Conservation (phyloP, 2,797 vertebrate genomes). For the Sebastes miniatus region DNA sequence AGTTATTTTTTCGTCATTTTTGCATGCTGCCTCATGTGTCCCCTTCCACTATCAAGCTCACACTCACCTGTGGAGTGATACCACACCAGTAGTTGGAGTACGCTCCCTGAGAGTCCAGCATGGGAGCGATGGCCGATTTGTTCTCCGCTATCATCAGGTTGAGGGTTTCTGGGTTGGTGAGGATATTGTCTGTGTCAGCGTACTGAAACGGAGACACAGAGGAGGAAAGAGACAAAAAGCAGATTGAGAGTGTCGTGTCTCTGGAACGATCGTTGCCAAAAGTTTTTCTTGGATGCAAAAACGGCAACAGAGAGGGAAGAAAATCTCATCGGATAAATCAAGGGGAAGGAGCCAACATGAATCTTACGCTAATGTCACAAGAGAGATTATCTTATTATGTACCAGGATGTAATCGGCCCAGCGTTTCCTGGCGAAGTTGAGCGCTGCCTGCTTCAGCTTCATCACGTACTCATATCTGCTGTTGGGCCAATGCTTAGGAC, state of each 20-base stretch:
- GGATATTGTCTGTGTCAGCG: slow-evolving; percentile 92
- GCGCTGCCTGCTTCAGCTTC: slow-evolving; percentile 93
- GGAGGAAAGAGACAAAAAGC: not conserved
- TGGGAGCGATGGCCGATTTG: slow-evolving; percentile 91
- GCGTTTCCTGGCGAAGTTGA: slow-evolving; percentile 87
- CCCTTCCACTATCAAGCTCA: not conserved
- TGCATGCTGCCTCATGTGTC: not conserved
- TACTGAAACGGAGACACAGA: slow-evolving; percentile 77
- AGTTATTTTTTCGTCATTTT: no score
- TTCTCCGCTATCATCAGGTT: slow-evolving; percentile 87
- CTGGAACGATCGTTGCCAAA: not conserved
- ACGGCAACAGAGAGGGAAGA: not conserved
- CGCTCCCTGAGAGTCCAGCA: slow-evolving; percentile 94
- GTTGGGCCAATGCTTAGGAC: slow-evolving; percentile 95
- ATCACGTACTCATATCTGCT: slow-evolving; percentile 93
- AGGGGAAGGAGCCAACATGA: not conserved
- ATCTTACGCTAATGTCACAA: not conserved
- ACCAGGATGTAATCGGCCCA: slow-evolving; percentile 95
- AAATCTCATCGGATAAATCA: not conserved
- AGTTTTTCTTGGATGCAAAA: not conserved
- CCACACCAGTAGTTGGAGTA: slow-evolving; percentile 99
- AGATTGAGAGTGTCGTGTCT: not conserved
- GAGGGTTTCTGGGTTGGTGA: slow-evolving; percentile 91
- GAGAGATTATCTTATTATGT: slow-evolving; percentile 28
- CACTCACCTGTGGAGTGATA: slow-evolving; percentile 92